These are phyloP conservation scores for Platyrinchus mystaceus DNA, from an alignment of 2,797 vertebrate species.

Conservation along the genomic window DNA sequence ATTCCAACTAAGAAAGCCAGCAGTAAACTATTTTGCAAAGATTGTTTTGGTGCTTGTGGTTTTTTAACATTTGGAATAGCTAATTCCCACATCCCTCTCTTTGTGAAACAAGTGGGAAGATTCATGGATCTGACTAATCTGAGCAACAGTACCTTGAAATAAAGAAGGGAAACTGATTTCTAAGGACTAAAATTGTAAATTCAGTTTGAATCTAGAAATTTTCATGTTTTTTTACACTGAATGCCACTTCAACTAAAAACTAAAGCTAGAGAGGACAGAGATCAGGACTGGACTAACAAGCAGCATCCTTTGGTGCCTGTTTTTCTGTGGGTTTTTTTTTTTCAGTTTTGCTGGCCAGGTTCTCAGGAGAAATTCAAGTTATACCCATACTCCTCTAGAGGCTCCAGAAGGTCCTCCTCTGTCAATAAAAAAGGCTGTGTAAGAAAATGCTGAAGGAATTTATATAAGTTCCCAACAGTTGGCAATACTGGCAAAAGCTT, in stretches of 20 bases:
- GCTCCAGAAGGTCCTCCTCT: neutral
- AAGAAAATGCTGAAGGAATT: neutral
- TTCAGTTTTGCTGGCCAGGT: neutral
- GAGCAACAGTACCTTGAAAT: neutral
- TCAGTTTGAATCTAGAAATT: neutral
- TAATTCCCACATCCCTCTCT: conserved; percentile 14
- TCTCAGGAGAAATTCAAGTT: neutral
- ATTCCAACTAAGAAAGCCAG: neutral
- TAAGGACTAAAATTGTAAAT: neutral
- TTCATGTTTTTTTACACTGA: neutral
- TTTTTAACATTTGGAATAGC: conserved; percentile 10
- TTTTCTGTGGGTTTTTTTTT: neutral
- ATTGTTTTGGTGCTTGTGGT: neutral
- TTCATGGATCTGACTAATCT: conserved; percentile 29
- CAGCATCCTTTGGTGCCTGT: neutral
- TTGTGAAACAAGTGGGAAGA: conserved; percentile 26
- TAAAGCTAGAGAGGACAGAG: neutral
- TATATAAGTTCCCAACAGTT: neutral
- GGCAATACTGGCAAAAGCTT: neutral
- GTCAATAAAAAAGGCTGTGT: neutral
- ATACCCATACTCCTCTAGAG: neutral
- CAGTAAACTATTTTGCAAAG: neutral
- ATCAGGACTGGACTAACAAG: neutral
- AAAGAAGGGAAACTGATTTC: neutral
- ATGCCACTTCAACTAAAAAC: neutral